Percentiles rank a stretch among this genome's conserved stretches.
These are phyloP conservation scores for Andrena fulva DNA, from an alignment of 2,888 invertebrate species.

Conservation along the genomic window DNA sequence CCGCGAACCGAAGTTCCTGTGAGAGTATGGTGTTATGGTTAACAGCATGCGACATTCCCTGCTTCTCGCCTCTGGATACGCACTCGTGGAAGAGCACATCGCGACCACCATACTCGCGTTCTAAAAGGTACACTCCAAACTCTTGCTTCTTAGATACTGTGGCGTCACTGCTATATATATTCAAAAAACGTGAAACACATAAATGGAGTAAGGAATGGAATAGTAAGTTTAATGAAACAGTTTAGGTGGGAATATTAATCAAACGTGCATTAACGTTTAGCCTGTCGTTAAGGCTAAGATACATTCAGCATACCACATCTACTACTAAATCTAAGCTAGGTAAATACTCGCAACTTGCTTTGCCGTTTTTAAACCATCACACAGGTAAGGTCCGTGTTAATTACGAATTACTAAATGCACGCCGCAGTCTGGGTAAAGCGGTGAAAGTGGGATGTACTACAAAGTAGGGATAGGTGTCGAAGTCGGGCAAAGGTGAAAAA, in stretches of 20 bases:
- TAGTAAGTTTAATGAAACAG: neutral
- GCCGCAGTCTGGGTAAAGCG: neutral
- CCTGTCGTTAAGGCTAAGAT: neutral
- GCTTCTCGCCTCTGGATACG: neutral
- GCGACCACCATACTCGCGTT: neutral
- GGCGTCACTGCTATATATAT: no score
- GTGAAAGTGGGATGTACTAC: conserved; percentile 11
- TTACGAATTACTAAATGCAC: conserved; percentile 3
- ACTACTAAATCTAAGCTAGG: no score
- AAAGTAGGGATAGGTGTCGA: neutral
- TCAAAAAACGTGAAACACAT: no score
- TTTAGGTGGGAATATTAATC: neutral
- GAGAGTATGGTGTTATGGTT: conserved; percentile 53
- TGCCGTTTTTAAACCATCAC: neutral
- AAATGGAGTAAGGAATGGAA: neutral
- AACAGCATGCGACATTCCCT: neutral
- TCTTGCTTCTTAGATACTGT: neutral
- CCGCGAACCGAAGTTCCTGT: neutral
- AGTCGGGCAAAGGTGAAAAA: conserved; percentile 24
- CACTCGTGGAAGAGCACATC: conserved; percentile 19
- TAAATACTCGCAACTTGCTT: neutral
- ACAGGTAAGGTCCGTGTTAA: neutral
- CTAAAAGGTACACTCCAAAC: conserved; percentile 38
- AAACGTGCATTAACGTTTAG: neutral
- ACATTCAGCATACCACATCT: neutral